Base-by-base conservation (phyloP, 1,140 invertebrate species). In the Sesamia nonagrioides region DNA sequence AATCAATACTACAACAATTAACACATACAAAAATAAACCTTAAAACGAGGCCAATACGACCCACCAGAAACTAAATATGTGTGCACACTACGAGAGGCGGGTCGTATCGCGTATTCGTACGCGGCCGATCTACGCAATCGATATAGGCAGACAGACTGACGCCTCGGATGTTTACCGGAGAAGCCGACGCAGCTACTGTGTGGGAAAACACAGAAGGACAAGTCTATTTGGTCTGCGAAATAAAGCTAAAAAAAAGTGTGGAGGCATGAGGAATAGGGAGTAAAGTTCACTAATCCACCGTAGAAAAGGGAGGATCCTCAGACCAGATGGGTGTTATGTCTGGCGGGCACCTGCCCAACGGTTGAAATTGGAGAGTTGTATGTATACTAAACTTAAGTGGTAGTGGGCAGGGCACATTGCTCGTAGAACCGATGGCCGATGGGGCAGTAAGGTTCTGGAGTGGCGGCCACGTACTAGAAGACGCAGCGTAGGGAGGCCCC, bases 81-180 rank as follows among this genome's bases (percentile, higher is more conserved):
- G 45, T n/a, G 1, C 2, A 2, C n/a, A 50, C 45, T 50, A 50
- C 45, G 45, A 2, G 45, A 13, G 42, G 11, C 42, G 42, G 42
- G 1, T 13, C 45, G 15, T 50, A 50, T n/a, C 45, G 45, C 15
- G 45, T 50, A n/a, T 50, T 50, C 45, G 45, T n/a, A 17, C n/a
- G 52, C n/a, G 52, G 4, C 17, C 6, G 21, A 27, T n/a, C 18
- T 33, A 50, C 42, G 66, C 66, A 69, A 69, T 69, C 66, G 50
- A 69, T 69, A 69, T 27, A 27, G 13, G 21, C 66, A 69, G 66
- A 69, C 66, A 69, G 66, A 48, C 18, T 45, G 66, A 48, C 66
- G 66, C 66, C 66, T 21, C 13, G 54, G 21, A n/a, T 61, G 60
- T 61, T 61, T 61, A 61, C 58, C 54, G 27, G 54, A 21, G 54